Base-by-base conservation (phyloP, 1,140 invertebrate species). In the Nasonia giraulti region DNA sequence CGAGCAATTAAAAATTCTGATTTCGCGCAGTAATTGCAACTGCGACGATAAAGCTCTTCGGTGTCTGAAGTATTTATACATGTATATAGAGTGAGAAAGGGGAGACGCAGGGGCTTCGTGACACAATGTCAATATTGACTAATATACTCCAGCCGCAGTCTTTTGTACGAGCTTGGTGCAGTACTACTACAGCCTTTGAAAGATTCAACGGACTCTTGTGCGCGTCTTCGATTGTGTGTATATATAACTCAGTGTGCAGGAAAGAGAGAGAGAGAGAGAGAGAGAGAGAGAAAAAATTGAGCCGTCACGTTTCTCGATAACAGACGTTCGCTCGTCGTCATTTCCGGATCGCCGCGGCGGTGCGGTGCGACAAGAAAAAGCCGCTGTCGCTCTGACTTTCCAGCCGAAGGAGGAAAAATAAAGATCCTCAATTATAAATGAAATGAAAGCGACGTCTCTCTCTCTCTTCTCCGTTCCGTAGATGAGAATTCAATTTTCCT, bases 91-190 rank as follows among this genome's bases (percentile, higher is more conserved):
- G 37, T 40, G 8, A 20, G 12, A 5, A 80, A 76, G 83, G 77
- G 68, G 62, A 55, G 12, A 55, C 27, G 50, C 23, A 31, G 81
- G 55, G 55, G 73, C 14, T 76, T 2, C 74, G 23, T 75, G 55
- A 69, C 62, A 12, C 14, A 77, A 83, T 77, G 82, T 69, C 69
- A 83, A 83, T 83, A 83, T 83, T 83, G 82, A 69, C 82, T n/a
- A 17, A 62, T 62, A 62, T n/a, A 62, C 55, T 62, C 17, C 6
- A 62, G 20, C 17, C 20, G 55, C 7, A 62, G 12, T 17, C 17
- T 17, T 55, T 55, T 20, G 50, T 55, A 55, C 17, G 17, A 55
- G 17, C 50, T 8, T 55, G 50, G 50, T 55, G 12, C 50, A 10
- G 11, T 4, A 50, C 27, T 27, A 27, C 27, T 14, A 50, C 47